These are phyloP conservation scores for Parambassis ranga DNA, from an alignment of 2,797 vertebrate genomes.

Conservation along the genomic window DNA sequence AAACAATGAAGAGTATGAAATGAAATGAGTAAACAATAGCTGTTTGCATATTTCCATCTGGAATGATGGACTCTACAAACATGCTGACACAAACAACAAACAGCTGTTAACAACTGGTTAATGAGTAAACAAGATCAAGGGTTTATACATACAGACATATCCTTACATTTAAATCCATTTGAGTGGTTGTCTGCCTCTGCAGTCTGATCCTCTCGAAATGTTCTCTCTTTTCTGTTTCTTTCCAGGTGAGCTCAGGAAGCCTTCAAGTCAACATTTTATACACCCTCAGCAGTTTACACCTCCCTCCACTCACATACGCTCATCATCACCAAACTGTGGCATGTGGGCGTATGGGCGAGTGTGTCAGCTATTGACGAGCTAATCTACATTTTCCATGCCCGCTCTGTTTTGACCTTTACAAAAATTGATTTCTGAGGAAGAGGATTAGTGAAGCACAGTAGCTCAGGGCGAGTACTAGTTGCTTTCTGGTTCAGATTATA, in stretches of 20 bases:
- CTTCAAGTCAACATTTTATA: not conserved
- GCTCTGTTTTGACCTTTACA: conserved; percentile 58
- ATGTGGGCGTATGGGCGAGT: conserved; percentile 12
- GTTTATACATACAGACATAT: too few species aligned
- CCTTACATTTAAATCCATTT: not conserved
- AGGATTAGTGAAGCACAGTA: conserved; percentile 48
- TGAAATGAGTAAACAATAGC: too few species aligned
- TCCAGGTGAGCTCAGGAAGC: not conserved
- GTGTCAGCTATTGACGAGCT: conserved; percentile 48
- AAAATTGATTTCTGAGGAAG: conserved; percentile 56
- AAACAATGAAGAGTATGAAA: too few species aligned
- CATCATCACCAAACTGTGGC: conserved; percentile 3
- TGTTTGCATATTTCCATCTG: too few species aligned
- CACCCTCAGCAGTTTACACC: not conserved
- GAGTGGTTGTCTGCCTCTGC: not conserved
- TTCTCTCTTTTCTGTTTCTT: not conserved
- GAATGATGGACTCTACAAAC: too few species aligned
- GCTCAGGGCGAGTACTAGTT: conserved; percentile 13
- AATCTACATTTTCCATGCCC: conserved; percentile 60
- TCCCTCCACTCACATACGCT: not conserved
- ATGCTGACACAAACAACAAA: too few species aligned
- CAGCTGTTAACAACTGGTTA: too few species aligned
- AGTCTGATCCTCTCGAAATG: not conserved
- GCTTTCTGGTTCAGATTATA: not conserved
- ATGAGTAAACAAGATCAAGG: too few species aligned